phyloP scores from a whole-genome alignment of 1,140 invertebrate genomes.

The Drosophila navojoa region DNA sequence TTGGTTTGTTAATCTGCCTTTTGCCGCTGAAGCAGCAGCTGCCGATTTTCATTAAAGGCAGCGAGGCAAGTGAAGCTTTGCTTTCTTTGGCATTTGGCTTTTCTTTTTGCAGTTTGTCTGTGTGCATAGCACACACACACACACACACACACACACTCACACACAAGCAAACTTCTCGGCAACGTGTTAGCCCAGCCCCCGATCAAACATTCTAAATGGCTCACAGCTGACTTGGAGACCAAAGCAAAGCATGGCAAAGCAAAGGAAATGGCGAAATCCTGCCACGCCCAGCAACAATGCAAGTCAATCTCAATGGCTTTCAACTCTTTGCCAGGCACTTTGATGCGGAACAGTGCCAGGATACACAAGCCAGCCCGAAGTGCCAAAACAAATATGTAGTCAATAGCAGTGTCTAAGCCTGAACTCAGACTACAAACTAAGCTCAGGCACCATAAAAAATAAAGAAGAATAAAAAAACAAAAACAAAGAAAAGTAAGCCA shows the following conservation, averaged over 20 bases:
- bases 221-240: background rate
- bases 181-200: background rate
- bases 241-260: background rate
- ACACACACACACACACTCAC: background rate
- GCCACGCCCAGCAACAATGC: conserved; percentile 14
- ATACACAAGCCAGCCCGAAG: background rate
- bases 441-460: background rate
- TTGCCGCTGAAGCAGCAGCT: conserved; percentile 23
- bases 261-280: background rate
- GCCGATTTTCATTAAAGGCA: conserved; percentile 53
- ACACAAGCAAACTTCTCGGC: background rate
- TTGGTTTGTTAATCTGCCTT: conserved; percentile 52
- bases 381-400: conserved; percentile 21
- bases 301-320: conserved; percentile 11
- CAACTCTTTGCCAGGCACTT: conserved; percentile 3
- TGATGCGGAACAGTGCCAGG: background rate
- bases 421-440: background rate
- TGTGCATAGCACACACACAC: background rate
- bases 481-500: background rate
- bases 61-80: background rate
- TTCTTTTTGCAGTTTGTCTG: background rate
- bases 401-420: conserved; percentile 2
- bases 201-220: conserved; percentile 4
- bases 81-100: conserved; percentile 9
- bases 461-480: no score